Evolutionary conservation across 2,797 vertebrate species (phyloP), one percentile per base, ranked within the genome.

Genomic region (Neomorphus geoffroyi): DNA sequence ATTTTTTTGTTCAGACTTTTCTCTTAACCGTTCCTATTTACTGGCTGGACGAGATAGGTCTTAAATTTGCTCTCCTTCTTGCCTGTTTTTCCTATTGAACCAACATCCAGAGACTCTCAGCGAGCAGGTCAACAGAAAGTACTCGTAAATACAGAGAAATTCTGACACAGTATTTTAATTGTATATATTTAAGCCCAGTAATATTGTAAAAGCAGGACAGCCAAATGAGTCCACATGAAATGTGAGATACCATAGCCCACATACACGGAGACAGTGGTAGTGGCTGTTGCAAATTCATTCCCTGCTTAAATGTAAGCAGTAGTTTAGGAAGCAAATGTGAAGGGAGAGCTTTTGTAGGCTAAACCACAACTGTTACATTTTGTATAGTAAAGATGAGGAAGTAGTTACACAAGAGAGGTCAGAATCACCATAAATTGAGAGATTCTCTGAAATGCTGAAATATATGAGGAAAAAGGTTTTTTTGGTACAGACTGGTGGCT

Each of bases 231-330:
- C 19, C n/a, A 39, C 73, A 58, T 22, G 58, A 77, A 73, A 51
- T 2, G 3, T 46, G 15, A 11, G 23, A 54, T 6, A 54, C 30
- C 10, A 9, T 3, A 64, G 37, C 7, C 15, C 4, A 3, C 1
- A 2, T 37, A 30, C 5, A 60, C 18, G 16, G 66, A 43, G 22
- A n/a, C 18, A 45, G 9, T 2, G 1, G 35, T 28, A 64, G 16
- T 2, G 1, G 4, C 7, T 74, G 90, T 48, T 33, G 13, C 17
- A 88, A 58, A 86, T 80, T 45, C 17, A 57, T 71, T 80, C 23
- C 30, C 26, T 19, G 12, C 5, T 21, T 15, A 67, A 64, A 57
- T 27, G 3, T 22, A 71, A 69, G 6, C 21, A 32, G 17, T 17
- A 45, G 13, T 41, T 90, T 54, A 64, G 60, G 50, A 91, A 86